phyloP scores from a whole-genome alignment of 2,888 invertebrate genomes.

The Acrocera orbiculus region DNA sequence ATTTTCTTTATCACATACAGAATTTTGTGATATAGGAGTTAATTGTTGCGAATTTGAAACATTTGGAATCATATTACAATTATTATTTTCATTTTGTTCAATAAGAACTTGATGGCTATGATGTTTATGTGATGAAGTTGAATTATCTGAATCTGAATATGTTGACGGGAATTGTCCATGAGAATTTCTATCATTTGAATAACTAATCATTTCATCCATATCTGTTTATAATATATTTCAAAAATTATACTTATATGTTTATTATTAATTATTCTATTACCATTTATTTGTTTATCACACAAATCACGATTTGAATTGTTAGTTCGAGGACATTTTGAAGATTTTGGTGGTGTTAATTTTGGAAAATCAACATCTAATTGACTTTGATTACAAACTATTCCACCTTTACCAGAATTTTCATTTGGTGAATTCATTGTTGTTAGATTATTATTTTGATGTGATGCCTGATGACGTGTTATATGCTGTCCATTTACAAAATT shows the following conservation, averaged over 20 bases:
- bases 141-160: too few species aligned
- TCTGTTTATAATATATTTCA: too few species aligned
- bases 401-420: constrained; percentile 7
- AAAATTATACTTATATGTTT: too few species aligned
- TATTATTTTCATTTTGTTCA: constrained; percentile 1
- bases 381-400: constrained; percentile 21
- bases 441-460: constrained; percentile 6
- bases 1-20: constrained; percentile 21
- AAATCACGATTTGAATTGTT: constrained; percentile 11
- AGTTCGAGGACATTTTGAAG: constrained; percentile 21
- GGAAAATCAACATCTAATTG: constrained; percentile 29
- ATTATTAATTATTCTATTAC: too few species aligned
- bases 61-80: constrained; percentile 13
- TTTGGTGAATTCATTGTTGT: constrained; percentile 1
- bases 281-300: too few species aligned
- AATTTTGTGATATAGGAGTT: constrained; percentile 14
- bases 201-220: too few species aligned
- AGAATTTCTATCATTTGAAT: too few species aligned
- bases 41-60: constrained; percentile 12
- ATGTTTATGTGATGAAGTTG: too few species aligned
- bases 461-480: constrained; percentile 17
- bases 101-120: constrained; percentile 4
- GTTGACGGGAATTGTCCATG: too few species aligned
- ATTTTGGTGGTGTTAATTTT: constrained; percentile 30
- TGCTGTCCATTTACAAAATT: constrained; percentile 27